Base-by-base conservation (phyloP, 2,113 vertebrate species). In the Prunella himalayana region DNA sequence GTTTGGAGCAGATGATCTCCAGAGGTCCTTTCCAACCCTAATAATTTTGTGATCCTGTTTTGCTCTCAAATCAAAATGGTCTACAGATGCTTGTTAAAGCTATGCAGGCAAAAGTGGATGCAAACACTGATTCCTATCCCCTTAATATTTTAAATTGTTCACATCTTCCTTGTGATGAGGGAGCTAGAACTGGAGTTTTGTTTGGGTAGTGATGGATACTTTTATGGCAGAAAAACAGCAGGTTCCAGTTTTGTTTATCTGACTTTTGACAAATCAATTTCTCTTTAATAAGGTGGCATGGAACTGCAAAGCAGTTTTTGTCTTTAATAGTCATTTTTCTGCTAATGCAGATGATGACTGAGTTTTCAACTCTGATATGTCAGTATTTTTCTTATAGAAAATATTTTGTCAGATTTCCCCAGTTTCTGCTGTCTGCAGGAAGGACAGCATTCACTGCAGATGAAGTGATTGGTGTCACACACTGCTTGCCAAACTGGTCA, bases 41-140 rank as follows among this genome's bases (percentile, higher is more conserved):
- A 28, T 45, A 6, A 45, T 53, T 53, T 45, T 1, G 10, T 13
- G 20, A 17, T 33, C 12, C 0, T 6, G 4, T 37, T 24, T 56
- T 1, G 1, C 19, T 44, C 12, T 35, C 22, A 66, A 23, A 21
- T 19, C 6, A 13, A 21, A 39, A 16, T 10, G 12, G n/a, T 66
- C 7, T 1, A 5, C 10, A 4, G 12, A 8, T 70, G 37, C 8
- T 39, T 15, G 4, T 16, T 65, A n/a, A 13, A 51, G 17, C 49
- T 59, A 3, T 0, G 0, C 9, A 2, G 7, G 9, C 27, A 18
- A 59, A 50, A 21, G 7, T 2, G 5, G 10, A 13, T 39, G 13
- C 23, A 45, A 71, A 31, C 15, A 7, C 11, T 0, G 1, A 7
- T 47, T 53, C 20, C 24, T 15, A 21, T 11, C 0, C 15, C 5